Evolutionary conservation across 2,113 vertebrate genomes (phyloP), one percentile per base, ranked within the genome.

Genomic region (Piaya cayana): DNA sequence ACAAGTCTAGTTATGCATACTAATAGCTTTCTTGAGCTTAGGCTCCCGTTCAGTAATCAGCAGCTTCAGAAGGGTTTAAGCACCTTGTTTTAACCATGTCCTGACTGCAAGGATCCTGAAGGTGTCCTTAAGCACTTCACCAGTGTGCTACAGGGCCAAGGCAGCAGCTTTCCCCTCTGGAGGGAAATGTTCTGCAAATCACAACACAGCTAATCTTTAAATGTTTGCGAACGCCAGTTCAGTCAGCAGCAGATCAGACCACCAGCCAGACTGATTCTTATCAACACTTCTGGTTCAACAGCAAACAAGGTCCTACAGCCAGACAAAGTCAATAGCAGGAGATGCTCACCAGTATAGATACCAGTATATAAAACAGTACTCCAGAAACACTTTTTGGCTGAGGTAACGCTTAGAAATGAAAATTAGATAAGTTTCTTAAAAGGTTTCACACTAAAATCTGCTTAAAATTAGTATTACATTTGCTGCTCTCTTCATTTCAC

Each of bases 51-150:
- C 82, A 71, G 59, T 80, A 58, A 90, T 50, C 84, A 87, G 67
- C 70, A 85, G 87, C 79, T 89, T 79, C 59, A 83, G 67, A 71
- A 87, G 49, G 63, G 79, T 92, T 96, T 95, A 95, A 95, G 85
- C 32, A 49, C 50, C 89, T 68, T 60, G 87, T 86, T 95, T 92
- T 83, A 94, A 81, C 56, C 42, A 39, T 82, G 88, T 56, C 55
- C 59, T 81, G 78, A 58, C 89, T 90, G 70, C 1, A 2, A 95
- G 74, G 86, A 84, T 86, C 64, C 85, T 55, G 78, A 2, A 84
- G 60, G 49, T 32, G 77, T 55, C 83, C 81, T 96, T 72, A 72
- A 89, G 75, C 56, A 43, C 81, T 52, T 75, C 67, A 70, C 43
- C 15, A 4, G 17, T 4, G 42, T 19, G 65, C 15, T 16, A 6